phyloP scores from a whole-genome alignment of 2,888 invertebrate species.

The Resseliella maxima region DNA sequence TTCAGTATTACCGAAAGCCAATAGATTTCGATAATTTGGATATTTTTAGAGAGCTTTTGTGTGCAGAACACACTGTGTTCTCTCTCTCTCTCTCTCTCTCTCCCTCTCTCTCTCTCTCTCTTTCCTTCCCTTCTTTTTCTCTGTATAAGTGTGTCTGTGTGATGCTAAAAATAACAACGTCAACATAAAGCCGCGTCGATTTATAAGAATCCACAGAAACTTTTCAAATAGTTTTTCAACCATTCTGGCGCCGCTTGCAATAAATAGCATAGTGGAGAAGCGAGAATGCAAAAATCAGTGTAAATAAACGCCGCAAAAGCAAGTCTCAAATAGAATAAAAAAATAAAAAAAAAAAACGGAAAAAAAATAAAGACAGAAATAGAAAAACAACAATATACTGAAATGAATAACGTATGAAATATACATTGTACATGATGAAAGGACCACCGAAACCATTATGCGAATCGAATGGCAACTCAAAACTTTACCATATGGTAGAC shows the following conservation, averaged over 20 bases:
- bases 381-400: background rate
- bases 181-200: background rate
- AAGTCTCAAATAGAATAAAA: background rate
- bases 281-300: background rate
- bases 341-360: too few relatives aligned
- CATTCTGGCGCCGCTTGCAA: slow-evolving; percentile 51
- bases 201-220: slow-evolving; percentile 18
- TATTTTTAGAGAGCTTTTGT: slow-evolving; percentile 40
- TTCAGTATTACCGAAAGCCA: background rate
- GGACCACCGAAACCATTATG: background rate
- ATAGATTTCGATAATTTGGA: slow-evolving; percentile 9
- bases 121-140: too few relatives aligned
- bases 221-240: slow-evolving; percentile 50
- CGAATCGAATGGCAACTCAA: background rate
- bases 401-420: background rate
- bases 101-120: too few relatives aligned
- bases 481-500: slow-evolving; percentile 25
- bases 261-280: background rate
- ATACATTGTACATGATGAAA: background rate
- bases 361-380: background rate
- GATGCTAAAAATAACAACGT: slow-evolving; percentile 2
- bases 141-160: background rate
- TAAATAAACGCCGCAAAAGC: slow-evolving; percentile 4
- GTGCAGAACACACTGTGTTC: too few relatives aligned
- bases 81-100: too few relatives aligned